Evolutionary conservation across 2,113 vertebrate genomes (phyloP).

Genomic region (Mustelus asterias): DNA sequence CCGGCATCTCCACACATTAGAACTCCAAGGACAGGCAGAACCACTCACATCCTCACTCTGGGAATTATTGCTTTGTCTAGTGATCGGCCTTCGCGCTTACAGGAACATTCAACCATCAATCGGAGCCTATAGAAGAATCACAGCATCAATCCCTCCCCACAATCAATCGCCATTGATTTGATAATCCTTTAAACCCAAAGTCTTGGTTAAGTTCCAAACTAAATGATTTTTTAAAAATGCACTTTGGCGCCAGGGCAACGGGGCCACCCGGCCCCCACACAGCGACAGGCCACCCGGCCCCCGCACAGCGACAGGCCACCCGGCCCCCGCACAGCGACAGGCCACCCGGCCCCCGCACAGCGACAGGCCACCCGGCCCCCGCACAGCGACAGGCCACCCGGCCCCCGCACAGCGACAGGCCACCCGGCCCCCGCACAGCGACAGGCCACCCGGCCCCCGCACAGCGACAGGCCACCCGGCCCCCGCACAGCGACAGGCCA

Average conservation of each 20-base stretch:
- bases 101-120: background rate
- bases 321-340: background rate
- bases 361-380: background rate
- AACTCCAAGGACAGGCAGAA: background rate
- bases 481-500: background rate
- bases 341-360: background rate
- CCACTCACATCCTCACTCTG: background rate
- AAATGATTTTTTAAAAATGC: background rate
- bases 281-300: background rate
- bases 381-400: no score
- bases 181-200: background rate
- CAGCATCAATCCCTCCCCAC: background rate
- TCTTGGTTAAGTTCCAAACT: background rate
- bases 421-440: background rate
- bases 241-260: background rate
- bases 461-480: no score
- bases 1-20: no score
- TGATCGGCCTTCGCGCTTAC: background rate
- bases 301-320: background rate
- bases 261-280: background rate
- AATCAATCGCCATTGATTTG: background rate
- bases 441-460: background rate
- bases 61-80: background rate
- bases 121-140: background rate
- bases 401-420: background rate